These are phyloP conservation scores for Saccostrea echinata DNA, from an alignment of 1,140 invertebrate species.

Conservation along the genomic window DNA sequence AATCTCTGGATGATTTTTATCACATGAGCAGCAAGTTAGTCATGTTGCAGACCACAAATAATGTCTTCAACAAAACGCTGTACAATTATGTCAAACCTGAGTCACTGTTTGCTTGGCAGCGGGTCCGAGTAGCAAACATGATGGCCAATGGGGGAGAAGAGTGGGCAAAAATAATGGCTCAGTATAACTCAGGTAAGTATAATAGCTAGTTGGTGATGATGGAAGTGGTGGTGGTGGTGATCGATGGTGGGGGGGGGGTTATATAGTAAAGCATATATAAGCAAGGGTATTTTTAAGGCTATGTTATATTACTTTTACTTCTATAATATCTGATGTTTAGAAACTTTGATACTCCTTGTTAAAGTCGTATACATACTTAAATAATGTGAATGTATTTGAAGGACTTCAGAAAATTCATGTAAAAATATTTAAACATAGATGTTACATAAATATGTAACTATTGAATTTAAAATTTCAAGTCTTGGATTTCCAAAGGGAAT, in stretches of 20 bases:
- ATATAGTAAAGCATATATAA: not conserved
- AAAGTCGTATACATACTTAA: no score
- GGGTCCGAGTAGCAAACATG: slow-evolving; percentile 77
- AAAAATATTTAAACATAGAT: no score
- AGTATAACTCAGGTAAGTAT: slow-evolving; percentile 75
- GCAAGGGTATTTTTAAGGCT: not conserved
- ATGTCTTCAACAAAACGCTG: slow-evolving; percentile 73
- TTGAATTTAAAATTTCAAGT: no score
- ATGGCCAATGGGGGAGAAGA: slow-evolving; percentile 74
- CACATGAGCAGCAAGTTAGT: slow-evolving; percentile 74
- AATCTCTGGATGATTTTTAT: slow-evolving; percentile 80
- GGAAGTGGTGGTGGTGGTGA: not conserved
- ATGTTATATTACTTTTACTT: not conserved
- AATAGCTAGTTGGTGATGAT: no score
- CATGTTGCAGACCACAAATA: slow-evolving; percentile 78
- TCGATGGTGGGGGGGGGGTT: no score
- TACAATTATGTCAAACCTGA: slow-evolving; percentile 71
- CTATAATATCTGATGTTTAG: no score
- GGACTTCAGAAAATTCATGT: no score
- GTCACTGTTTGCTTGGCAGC: slow-evolving; percentile 76
- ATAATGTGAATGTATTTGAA: no score
- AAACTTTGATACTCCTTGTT: no score
- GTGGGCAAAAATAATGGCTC: slow-evolving; percentile 71
- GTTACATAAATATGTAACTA: no score
- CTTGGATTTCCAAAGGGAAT: no score